Percentiles rank a stretch among this genome's conserved stretches.
Evolutionary conservation across 1,140 invertebrate genomes (phyloP).

Genomic region (Drosophila punjabiensis): DNA sequence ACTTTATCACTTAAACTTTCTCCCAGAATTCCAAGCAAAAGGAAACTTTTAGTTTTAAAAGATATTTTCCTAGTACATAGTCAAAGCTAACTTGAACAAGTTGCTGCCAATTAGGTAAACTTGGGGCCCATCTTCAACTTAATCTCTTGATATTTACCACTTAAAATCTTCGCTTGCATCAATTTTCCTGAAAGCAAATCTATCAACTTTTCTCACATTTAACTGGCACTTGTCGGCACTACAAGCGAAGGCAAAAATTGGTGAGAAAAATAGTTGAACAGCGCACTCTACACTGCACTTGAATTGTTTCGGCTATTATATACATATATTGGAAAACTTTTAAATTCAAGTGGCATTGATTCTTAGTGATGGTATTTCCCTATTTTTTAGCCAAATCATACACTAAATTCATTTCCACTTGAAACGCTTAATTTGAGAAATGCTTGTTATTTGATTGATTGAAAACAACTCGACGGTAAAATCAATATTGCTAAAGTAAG

Average conservation of each 20-base stretch:
- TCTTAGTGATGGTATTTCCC: background rate
- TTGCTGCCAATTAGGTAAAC: slow-evolving; percentile 16
- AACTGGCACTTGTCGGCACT: slow-evolving; percentile 2
- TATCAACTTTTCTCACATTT: slow-evolving; percentile 8
- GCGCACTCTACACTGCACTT: background rate
- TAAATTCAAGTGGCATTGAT: slow-evolving; percentile 11
- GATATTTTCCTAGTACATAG: background rate
- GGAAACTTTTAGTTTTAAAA: slow-evolving; percentile 12
- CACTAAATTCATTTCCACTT: slow-evolving; percentile 1
- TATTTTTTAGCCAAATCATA: background rate
- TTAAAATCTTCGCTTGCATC: background rate
- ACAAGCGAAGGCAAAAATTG: background rate
- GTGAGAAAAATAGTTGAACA: slow-evolving; percentile 6
- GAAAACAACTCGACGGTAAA: background rate
- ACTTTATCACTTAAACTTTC: background rate
- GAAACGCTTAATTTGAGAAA: slow-evolving; percentile 10
- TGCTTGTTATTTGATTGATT: slow-evolving; percentile 15
- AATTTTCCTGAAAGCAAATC: background rate
- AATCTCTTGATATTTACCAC: background rate
- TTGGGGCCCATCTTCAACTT: slow-evolving; percentile 4
- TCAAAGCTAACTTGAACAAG: slow-evolving; percentile 16
- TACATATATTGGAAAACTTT: slow-evolving; percentile 8
- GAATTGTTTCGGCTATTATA: slow-evolving; percentile 5
- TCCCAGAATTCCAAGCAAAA: background rate
- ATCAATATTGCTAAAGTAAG: background rate